Percentiles rank a stretch among this genome's conserved stretches.
Conservation (phyloP, 1,140 invertebrate species). For the Cataglyphis hispanica region DNA sequence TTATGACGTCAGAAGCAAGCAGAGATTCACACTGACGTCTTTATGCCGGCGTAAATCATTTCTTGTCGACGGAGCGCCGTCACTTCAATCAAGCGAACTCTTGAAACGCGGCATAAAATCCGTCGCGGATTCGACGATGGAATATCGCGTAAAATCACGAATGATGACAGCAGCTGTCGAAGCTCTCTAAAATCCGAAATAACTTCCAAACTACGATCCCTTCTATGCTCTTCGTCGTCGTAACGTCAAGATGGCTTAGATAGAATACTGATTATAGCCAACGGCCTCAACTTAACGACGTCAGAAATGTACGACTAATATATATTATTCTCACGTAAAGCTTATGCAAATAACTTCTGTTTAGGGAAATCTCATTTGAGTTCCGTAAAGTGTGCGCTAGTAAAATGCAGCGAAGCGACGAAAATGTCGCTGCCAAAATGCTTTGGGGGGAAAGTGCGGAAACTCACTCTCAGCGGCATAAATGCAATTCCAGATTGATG, state of each 20-base stretch:
- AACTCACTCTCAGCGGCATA: neutral
- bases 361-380: constrained; percentile 1
- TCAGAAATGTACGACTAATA: constrained; percentile 2
- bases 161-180: constrained; percentile 8
- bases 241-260: too few relatives aligned
- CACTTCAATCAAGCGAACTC: neutral
- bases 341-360: constrained; percentile 28
- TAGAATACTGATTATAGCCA: neutral
- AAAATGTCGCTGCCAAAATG: neutral
- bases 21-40: constrained; percentile 7
- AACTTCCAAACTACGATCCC: neutral
- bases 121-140: neutral
- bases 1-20: constrained; percentile 25
- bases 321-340: neutral
- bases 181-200: constrained; percentile 5
- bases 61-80: neutral
- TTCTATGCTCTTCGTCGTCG: neutral
- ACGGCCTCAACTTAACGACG: neutral
- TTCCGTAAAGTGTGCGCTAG: neutral
- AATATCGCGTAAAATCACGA: constrained; percentile 16
- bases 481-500: neutral
- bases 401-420: constrained; percentile 31
- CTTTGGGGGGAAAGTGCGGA: neutral
- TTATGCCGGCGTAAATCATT: constrained; percentile 16
- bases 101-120: neutral